Base-by-base conservation (phyloP, 2,797 vertebrate genomes). In the Tiaroga cobitis region DNA sequence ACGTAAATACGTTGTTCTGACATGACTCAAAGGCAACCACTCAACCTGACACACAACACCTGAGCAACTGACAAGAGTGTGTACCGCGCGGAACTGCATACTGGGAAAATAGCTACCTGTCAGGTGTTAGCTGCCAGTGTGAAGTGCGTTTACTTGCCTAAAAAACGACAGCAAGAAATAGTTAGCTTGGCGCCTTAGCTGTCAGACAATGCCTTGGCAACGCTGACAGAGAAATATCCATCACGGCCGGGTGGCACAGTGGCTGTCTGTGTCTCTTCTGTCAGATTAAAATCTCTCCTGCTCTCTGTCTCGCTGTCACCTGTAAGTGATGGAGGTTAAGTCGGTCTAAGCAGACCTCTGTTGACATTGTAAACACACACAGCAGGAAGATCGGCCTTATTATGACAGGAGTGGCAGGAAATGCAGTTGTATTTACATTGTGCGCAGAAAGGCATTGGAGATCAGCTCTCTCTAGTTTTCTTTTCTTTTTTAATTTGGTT, bases 321-420 rank as follows among this genome's bases (percentile, higher is more conserved):
- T 88, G 63, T 65, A 78, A 41, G 32, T 68, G 59, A 76, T 88
- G 72, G 78, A 70, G 83, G 80, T 85, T 83, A 78, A 39, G 83
- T 68, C n/a, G 73, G 32, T 82, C 61, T 88, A 81, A 83, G 80
- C 85, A 84, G 72, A 65, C 11, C 77, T 72, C 2, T 88, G 87
- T 84, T 88, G 86, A 85, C 82, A 69, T 54, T 76, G 81, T 89
- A 90, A 87, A 90, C 84, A 87, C 49, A 86, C 49, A 32, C 70
- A 56, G 51, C 67, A 65, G 73, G 65, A 69, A 83, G 21, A 67
- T 73, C 49, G 24, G 63, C 68, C 39, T 49, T 70, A 37, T 56
- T 43, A 51, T 84, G 46, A 69, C 59, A 67, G 82, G 73, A 51
- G 72, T 76, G 68, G 49, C 51, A 29, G 37, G 26, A 61, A 49